These are phyloP conservation scores for Tridacna crocea DNA, from an alignment of 2,888 invertebrate genomes.

Conservation along the genomic window DNA sequence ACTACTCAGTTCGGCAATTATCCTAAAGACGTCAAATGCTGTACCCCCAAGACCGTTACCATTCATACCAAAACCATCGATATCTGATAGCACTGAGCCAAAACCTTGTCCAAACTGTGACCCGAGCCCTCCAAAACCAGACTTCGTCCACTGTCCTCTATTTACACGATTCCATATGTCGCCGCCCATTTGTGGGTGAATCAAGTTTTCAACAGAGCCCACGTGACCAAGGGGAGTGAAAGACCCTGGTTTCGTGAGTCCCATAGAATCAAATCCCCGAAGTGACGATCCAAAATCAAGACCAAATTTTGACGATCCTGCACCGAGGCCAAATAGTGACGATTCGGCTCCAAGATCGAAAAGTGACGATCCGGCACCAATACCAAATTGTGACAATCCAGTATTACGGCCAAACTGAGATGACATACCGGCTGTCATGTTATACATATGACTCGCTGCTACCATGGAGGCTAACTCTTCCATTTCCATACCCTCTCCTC, in stretches of 20 bases:
- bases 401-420: neutral
- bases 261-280: slow-evolving; percentile 23
- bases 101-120: slow-evolving; percentile 17
- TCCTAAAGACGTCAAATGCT: slow-evolving; percentile 19
- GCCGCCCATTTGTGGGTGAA: neutral
- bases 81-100: neutral
- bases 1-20: slow-evolving; percentile 15
- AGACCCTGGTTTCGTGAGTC: slow-evolving; percentile 21
- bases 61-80: neutral
- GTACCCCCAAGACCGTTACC: slow-evolving; percentile 2
- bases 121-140: neutral
- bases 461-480: slow-evolving; percentile 39
- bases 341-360: too few species aligned
- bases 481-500: slow-evolving; percentile 47
- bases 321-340: neutral
- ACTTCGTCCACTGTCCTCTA: neutral
- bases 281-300: neutral
- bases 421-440: neutral
- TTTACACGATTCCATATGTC: neutral
- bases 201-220: slow-evolving; percentile 39
- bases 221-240: slow-evolving; percentile 50
- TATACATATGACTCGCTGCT: slow-evolving; percentile 31
- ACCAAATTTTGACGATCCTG: neutral
- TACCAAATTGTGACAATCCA: neutral
- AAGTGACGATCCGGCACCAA: slow-evolving; percentile 1